Conservation (phyloP, 2,888 invertebrate species). For the Lasioglossum vierecki region DNA sequence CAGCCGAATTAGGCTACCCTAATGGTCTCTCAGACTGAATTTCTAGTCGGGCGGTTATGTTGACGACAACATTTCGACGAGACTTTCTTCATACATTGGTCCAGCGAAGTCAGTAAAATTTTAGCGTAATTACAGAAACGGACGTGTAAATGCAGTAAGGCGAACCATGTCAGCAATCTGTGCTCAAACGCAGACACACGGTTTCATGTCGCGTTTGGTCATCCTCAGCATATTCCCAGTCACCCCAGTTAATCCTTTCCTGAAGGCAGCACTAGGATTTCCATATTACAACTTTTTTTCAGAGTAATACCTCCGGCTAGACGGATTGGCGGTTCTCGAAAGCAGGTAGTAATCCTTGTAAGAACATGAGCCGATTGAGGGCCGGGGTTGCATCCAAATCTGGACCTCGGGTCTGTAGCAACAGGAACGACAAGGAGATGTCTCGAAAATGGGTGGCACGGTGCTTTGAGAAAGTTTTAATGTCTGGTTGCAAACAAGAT, state of each 20-base stretch:
- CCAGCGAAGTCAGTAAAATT: neutral
- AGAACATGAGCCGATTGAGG: slow-evolving; percentile 50
- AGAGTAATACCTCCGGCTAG: slow-evolving; percentile 11
- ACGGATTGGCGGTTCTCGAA: neutral
- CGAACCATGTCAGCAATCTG: neutral
- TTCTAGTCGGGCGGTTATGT: too few relatives aligned
- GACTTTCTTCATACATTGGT: too few relatives aligned
- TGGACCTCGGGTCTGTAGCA: slow-evolving; percentile 30
- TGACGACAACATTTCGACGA: too few relatives aligned
- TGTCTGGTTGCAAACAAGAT: slow-evolving; percentile 72
- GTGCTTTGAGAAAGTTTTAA: slow-evolving; percentile 71
- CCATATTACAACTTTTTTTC: slow-evolving; percentile 2
- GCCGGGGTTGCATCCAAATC: slow-evolving; percentile 37
- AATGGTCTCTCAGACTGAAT: too few relatives aligned
- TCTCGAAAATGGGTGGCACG: slow-evolving; percentile 33
- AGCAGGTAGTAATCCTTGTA: slow-evolving; percentile 54
- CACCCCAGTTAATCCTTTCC: neutral
- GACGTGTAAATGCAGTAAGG: neutral
- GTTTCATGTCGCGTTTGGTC: neutral
- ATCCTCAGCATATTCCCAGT: neutral
- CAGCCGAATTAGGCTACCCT: too few relatives aligned
- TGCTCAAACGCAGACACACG: neutral
- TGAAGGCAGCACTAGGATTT: neutral
- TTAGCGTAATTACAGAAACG: neutral
- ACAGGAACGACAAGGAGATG: slow-evolving; percentile 22